Evolutionary conservation across 2,888 invertebrate species (phyloP), one percentile per base, ranked within the genome.

Genomic region (Byasa hedistus): DNA sequence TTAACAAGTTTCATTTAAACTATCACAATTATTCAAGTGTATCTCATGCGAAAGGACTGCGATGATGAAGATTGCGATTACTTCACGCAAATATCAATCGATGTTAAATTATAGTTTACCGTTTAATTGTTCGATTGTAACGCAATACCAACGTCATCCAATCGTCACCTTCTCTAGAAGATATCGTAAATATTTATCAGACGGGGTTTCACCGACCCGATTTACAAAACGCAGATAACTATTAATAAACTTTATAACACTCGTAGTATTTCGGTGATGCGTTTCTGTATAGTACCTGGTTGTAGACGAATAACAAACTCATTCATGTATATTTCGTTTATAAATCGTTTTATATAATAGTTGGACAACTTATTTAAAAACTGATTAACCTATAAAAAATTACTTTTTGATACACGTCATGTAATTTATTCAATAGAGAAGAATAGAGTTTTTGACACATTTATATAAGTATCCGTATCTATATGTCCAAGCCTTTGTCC

Each of bases 91-190:
- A n/a, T n/a, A 56, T 10, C 39, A 24, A 52, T 36, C 32, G 61
- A 62, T 44, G 56, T 62, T 62, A 22, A 55, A 44, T 44, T 55
- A 27, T 39, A 32, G 48, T 32, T 55, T 55, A 56, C 23, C 22
- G 61, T 55, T 61, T 62, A 56, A 62, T 55, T 55, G 55, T 39
- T 44, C 44, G 39, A 62, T 62, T 44, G 36, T 19, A 39, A 39
- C 24, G 39, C 39, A n/a, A 62, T n/a, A n/a, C 22, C 55, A 39
- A 15, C 32, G 52, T 22, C 61, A 52, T 23, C 44, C 39, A n/a
- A 44, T 55, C 55, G 55, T 61, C 61, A 62, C 44, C 23, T 61
- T 23, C 19, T 55, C 36, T 22, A 24, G 17, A 7, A 24, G 55
- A 23, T 55, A 22, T 21, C 21, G 61, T 44, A 39, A 55, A 55